Percentiles rank a stretch among this genome's conserved stretches.
Conservation (phyloP, 2,888 invertebrate genomes). For the Megaustenia siamemsis region DNA sequence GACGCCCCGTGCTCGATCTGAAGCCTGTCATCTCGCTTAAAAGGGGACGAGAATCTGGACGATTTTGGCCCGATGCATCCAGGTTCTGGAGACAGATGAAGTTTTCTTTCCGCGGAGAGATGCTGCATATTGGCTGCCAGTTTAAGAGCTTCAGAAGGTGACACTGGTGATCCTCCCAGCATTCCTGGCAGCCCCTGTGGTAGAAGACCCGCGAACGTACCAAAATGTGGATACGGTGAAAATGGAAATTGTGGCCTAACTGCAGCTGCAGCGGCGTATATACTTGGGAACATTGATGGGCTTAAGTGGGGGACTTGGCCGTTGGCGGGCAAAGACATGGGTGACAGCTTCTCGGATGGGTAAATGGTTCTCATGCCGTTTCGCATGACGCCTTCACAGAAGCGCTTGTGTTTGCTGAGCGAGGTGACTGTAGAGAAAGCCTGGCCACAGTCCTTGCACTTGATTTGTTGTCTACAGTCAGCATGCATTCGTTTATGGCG, state of each 20-base stretch:
- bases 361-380: slow-evolving; percentile 69
- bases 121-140: slow-evolving; percentile 48
- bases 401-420: slow-evolving; percentile 90
- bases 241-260: slow-evolving; percentile 57
- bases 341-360: slow-evolving; percentile 60
- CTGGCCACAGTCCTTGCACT: slow-evolving; percentile 96
- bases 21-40: neutral
- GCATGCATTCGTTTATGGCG: slow-evolving; percentile 99
- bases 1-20: neutral
- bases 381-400: slow-evolving; percentile 88
- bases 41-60: slow-evolving; percentile 16
- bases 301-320: slow-evolving; percentile 52
- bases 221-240: slow-evolving; percentile 55
- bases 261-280: slow-evolving; percentile 54
- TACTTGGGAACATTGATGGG: slow-evolving; percentile 48
- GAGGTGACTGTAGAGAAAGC: slow-evolving; percentile 95
- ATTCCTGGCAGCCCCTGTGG: slow-evolving; percentile 47
- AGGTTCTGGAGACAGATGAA: slow-evolving; percentile 39
- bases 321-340: slow-evolving; percentile 57
- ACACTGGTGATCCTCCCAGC: slow-evolving; percentile 50
- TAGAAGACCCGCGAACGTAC: slow-evolving; percentile 57
- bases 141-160: slow-evolving; percentile 54
- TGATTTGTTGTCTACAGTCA: slow-evolving; percentile 93
- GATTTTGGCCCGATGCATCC: slow-evolving; percentile 12
- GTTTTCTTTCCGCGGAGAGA: slow-evolving; percentile 51